phyloP scores from a whole-genome alignment of 2,888 invertebrate genomes.

The Syritta pipiens region DNA sequence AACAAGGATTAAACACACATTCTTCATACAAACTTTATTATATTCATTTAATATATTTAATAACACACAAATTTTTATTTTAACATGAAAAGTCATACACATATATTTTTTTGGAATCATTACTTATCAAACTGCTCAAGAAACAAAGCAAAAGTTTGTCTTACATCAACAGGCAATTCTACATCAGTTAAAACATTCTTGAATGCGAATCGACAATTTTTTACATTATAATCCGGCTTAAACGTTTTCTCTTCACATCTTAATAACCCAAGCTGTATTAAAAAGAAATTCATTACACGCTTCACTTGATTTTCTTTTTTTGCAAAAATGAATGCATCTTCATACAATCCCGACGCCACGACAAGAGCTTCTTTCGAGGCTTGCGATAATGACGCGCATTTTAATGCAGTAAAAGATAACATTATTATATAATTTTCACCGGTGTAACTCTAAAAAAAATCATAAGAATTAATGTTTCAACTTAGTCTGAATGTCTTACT shows the following conservation, averaged over 20 bases:
- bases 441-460: constrained; percentile 72
- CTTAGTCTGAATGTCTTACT: constrained; percentile 71
- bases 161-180: constrained; percentile 75
- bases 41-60: too few species aligned
- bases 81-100: too few species aligned
- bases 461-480: constrained; percentile 9
- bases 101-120: neutral
- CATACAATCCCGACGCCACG: constrained; percentile 74
- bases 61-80: too few species aligned
- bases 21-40: too few species aligned
- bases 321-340: constrained; percentile 77
- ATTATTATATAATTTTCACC: constrained; percentile 76
- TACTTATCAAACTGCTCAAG: constrained; percentile 74
- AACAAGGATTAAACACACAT: constrained; percentile 19
- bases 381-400: constrained; percentile 76
- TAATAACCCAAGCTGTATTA: constrained; percentile 77
- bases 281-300: constrained; percentile 76
- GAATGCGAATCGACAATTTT: constrained; percentile 77
- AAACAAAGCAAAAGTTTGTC: constrained; percentile 75
- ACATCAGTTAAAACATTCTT: constrained; percentile 74
- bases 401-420: constrained; percentile 77
- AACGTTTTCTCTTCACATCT: constrained; percentile 76
- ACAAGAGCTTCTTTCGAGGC: constrained; percentile 75
- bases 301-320: constrained; percentile 75
- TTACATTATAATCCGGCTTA: constrained; percentile 74